Percentiles rank a stretch among this genome's conserved stretches.
Conservation (phyloP, 1,140 invertebrate species). For the Bicyclus anynana region DNA sequence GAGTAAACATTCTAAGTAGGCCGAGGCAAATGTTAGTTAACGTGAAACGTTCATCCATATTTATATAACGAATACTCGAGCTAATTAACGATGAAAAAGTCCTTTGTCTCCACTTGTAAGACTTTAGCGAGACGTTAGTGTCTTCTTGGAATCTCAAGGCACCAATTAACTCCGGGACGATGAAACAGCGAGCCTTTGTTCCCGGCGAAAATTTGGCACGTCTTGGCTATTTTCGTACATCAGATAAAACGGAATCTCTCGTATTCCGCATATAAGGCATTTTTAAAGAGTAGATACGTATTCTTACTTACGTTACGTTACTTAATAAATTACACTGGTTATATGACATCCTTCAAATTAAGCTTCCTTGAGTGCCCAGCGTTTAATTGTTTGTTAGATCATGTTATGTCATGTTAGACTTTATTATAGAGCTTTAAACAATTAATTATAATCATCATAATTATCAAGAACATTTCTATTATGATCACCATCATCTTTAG, state of each 20-base stretch:
- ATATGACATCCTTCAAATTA: not conserved
- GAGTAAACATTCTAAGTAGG: conserved; percentile 11
- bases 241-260: conserved; percentile 18
- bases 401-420: no score
- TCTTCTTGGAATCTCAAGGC: conserved; percentile 28
- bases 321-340: not conserved
- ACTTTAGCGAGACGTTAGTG: conserved; percentile 1
- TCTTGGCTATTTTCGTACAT: conserved; percentile 28
- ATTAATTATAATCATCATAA: no score
- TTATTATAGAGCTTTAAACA: no score
- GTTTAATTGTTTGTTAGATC: not conserved
- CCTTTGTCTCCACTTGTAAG: conserved; percentile 24
- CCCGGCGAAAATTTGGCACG: conserved; percentile 31
- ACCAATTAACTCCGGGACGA: conserved; percentile 32
- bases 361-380: not conserved
- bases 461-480: no score
- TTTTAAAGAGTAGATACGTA: not conserved
- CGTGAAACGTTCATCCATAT: conserved; percentile 8
- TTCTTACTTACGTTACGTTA: not conserved
- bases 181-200: conserved; percentile 32
- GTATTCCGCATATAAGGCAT: conserved; percentile 7
- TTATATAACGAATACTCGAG: conserved; percentile 5
- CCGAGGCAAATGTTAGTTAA: conserved; percentile 13
- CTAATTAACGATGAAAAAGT: conserved; percentile 30
- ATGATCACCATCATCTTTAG: no score